Conservation (phyloP, 1,140 invertebrate species). For the Phthorimaea operculella region DNA sequence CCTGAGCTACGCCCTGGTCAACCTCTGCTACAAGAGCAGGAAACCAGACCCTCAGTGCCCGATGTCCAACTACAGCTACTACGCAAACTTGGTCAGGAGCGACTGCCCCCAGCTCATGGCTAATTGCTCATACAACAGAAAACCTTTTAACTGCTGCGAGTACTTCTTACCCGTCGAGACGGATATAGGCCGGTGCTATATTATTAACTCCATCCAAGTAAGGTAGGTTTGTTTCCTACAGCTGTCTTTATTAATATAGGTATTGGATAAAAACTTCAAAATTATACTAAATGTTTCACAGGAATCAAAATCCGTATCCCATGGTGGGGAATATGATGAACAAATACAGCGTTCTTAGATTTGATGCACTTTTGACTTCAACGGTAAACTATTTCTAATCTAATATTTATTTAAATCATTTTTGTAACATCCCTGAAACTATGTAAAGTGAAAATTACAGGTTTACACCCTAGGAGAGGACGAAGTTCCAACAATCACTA, state of each 20-base stretch:
- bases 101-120: slow-evolving; percentile 68
- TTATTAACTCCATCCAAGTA: slow-evolving; percentile 73
- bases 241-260: background rate
- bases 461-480: slow-evolving; percentile 71
- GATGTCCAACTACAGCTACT: slow-evolving; percentile 68
- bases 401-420: too few relatives aligned
- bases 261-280: background rate
- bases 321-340: slow-evolving; percentile 63
- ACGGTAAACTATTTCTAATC: slow-evolving; percentile 61
- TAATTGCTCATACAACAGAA: slow-evolving; percentile 72
- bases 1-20: slow-evolving; percentile 70
- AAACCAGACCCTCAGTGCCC: slow-evolving; percentile 44
- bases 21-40: slow-evolving; percentile 65
- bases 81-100: slow-evolving; percentile 68
- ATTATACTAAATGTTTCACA: slow-evolving; percentile 19
- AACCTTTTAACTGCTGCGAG: slow-evolving; percentile 73
- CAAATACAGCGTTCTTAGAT: slow-evolving; percentile 66
- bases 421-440: too few relatives aligned
- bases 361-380: slow-evolving; percentile 65
- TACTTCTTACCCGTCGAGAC: slow-evolving; percentile 73
- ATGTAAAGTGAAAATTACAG: slow-evolving; percentile 42
- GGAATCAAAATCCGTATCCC: slow-evolving; percentile 40
- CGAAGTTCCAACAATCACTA: slow-evolving; percentile 72
- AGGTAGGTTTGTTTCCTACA: slow-evolving; percentile 39
- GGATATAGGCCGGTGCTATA: slow-evolving; percentile 74